Conservation (phyloP, 92 coral and sea anemone species). For the Porites evermanni region DNA sequence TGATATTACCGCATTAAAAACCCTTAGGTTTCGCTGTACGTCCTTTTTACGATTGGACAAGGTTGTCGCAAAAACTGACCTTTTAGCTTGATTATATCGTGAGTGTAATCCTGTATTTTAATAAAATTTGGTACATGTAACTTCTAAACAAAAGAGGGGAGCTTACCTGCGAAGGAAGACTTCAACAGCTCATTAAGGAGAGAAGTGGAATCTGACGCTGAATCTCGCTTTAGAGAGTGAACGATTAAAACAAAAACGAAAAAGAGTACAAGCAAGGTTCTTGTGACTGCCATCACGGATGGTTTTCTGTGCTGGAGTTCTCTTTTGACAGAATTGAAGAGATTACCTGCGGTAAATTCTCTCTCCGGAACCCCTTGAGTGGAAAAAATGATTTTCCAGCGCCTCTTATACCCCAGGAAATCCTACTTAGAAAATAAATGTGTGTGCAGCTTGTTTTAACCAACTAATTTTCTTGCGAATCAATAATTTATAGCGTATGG, state of each 20-base stretch:
- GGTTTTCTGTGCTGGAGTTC: not conserved
- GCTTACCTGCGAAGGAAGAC: not conserved
- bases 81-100: too few species aligned
- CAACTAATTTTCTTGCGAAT: not conserved
- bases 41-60: too few species aligned
- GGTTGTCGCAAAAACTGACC: too few species aligned
- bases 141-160: too few species aligned
- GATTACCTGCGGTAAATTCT: too few species aligned
- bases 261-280: constrained; percentile 4
- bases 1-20: too few species aligned
- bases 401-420: not conserved
- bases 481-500: not conserved
- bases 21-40: too few species aligned
- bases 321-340: not conserved
- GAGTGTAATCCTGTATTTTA: too few species aligned
- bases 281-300: constrained; percentile 1
- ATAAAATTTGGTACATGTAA: too few species aligned
- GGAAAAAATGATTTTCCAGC: not conserved
- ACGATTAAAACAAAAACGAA: not conserved
- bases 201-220: not conserved
- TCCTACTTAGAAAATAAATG: not conserved
- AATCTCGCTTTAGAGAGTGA: not conserved
- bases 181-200: not conserved
- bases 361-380: too few species aligned
- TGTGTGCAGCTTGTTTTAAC: constrained; percentile 20